These are phyloP conservation scores for Rhinopomastus cyanomelas DNA, from an alignment of 2,113 vertebrate species.

Conservation along the genomic window DNA sequence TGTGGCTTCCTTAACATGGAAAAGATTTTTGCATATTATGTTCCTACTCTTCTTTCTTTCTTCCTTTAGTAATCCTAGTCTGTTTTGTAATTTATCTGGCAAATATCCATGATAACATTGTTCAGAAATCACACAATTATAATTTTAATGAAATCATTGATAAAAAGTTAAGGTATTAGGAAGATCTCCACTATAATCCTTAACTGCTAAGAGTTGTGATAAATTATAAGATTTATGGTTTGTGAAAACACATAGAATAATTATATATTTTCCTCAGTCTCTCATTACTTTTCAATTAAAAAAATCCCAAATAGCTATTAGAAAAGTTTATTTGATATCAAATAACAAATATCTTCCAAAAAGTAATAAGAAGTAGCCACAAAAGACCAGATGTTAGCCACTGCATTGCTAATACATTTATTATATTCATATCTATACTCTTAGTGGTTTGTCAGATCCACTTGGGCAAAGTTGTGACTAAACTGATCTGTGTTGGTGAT, in stretches of 20 bases:
- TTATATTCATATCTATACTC: background rate
- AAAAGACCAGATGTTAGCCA: background rate
- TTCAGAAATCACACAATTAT: background rate
- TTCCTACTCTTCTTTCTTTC: background rate
- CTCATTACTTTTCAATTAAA: slow-evolving; percentile 41
- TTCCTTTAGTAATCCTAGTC: background rate
- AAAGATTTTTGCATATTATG: background rate
- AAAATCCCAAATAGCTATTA: slow-evolving; percentile 25
- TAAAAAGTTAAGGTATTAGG: background rate
- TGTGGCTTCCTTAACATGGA: background rate
- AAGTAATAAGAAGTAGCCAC: slow-evolving; percentile 9
- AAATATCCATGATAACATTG: background rate
- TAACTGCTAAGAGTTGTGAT: background rate
- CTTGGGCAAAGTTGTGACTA: background rate
- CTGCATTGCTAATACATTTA: background rate
- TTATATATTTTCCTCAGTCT: slow-evolving; percentile 9
- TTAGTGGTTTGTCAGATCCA: background rate
- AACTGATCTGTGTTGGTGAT: background rate
- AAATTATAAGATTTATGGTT: background rate
- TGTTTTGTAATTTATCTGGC: background rate
- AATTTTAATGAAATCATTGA: slow-evolving; percentile 14
- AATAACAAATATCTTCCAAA: slow-evolving; percentile 24
- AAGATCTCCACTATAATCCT: background rate
- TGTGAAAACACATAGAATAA: background rate
- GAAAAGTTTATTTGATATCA: slow-evolving; percentile 30